phyloP scores from a whole-genome alignment of 2,113 vertebrate genomes.

The Arizona elegans region DNA sequence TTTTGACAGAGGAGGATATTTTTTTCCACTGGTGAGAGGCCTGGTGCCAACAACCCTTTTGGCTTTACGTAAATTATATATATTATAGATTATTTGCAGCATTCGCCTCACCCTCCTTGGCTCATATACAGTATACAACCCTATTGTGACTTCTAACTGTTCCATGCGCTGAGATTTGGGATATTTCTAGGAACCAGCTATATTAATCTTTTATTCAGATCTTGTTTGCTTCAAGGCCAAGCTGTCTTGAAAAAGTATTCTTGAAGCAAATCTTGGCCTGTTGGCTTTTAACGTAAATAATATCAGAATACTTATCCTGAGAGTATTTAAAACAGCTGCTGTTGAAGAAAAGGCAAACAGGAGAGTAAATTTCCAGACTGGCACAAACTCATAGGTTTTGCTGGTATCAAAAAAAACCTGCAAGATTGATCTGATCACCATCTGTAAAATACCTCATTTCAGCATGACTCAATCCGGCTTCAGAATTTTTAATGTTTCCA shows the following conservation, averaged over 20 bases:
- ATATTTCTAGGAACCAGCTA: constrained; percentile 1
- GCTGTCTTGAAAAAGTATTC: neutral
- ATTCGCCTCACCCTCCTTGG: constrained; percentile 1
- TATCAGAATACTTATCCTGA: neutral
- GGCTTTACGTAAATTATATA: constrained; percentile 25
- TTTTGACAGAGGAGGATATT: neutral
- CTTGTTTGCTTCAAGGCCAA: constrained; percentile 6
- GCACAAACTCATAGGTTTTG: neutral
- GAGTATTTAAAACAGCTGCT: neutral
- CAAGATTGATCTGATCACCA: neutral
- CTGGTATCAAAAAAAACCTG: neutral
- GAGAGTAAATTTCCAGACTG: neutral
- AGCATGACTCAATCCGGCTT: neutral
- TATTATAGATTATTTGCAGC: constrained; percentile 24
- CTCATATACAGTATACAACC: neutral
- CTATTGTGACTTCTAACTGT: constrained; percentile 16
- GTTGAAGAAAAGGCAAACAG: neutral
- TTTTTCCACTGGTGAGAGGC: constrained; percentile 13
- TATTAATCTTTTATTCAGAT: neutral
- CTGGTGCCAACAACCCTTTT: neutral
- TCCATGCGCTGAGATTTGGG: neutral
- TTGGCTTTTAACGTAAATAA: neutral
- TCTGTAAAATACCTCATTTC: neutral
- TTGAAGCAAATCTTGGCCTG: neutral
- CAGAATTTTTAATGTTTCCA: neutral